Percentiles rank a stretch among this genome's conserved stretches.
These are phyloP conservation scores for Sycophaga agraensis DNA, from an alignment of 1,140 invertebrate species.

Conservation along the genomic window DNA sequence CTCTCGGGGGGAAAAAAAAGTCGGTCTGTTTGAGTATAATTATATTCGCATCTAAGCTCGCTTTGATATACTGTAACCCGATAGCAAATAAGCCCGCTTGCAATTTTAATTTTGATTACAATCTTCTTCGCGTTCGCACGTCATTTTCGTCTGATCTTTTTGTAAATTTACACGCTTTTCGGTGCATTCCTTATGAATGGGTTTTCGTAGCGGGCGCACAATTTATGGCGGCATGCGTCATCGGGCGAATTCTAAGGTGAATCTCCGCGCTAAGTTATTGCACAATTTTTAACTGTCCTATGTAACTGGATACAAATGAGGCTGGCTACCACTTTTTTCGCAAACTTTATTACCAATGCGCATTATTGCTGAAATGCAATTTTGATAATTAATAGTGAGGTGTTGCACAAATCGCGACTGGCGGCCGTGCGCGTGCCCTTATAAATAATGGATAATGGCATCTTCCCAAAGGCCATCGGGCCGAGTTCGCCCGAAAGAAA, in stretches of 20 bases:
- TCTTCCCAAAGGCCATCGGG: no score
- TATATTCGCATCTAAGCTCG: slow-evolving; percentile 16
- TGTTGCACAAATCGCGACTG: no score
- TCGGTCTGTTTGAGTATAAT: slow-evolving; percentile 3
- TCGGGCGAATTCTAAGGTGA: neutral
- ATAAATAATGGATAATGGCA: no score
- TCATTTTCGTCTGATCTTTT: neutral
- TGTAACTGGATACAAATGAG: neutral
- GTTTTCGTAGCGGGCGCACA: neutral
- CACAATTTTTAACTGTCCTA: neutral
- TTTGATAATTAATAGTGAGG: neutral
- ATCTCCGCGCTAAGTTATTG: neutral
- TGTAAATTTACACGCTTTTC: neutral
- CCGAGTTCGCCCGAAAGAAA: no score
- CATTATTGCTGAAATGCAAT: no score
- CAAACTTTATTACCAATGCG: no score
- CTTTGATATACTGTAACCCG: neutral
- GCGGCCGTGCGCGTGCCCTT: no score
- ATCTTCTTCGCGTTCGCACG: slow-evolving; percentile 5
- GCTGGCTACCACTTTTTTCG: neutral
- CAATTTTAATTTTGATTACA: slow-evolving; percentile 4
- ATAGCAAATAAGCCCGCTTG: slow-evolving; percentile 21
- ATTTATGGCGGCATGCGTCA: slow-evolving; percentile 4
- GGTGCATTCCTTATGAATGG: neutral
- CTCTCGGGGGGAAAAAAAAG: slow-evolving; percentile 1